Evolutionary conservation across 2,113 vertebrate species (phyloP), one percentile per base, ranked within the genome.

Genomic region (Ictalurus furcatus): DNA sequence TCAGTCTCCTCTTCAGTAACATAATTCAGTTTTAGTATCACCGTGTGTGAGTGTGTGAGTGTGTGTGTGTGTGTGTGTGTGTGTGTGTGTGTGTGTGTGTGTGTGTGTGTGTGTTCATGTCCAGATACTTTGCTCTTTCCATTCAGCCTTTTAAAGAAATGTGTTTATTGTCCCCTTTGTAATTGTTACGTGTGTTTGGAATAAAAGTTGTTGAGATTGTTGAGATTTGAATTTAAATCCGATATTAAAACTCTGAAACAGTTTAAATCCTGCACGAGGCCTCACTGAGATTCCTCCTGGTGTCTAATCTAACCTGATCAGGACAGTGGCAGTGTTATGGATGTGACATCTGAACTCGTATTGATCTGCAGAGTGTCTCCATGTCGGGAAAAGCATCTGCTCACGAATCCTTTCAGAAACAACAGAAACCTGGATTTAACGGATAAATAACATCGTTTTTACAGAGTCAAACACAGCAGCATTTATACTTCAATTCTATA

Each of bases 21-120:
- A 21, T 58, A 58, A 82, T 82, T 82, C 80, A 82, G 17, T 82
- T 82, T 82, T 11, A 82, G 54, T 30, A 23, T 58, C n/a, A 58
- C 1, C 8, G 3, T 59, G 17, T 56, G 78, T 81, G 78, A 56
- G 48, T 80, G 78, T 80, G 78, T 80, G 25, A 56, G 48, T 81
- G 78, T 30, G 52, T 56, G 78, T 80, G 78, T 56, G 48, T 79
- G 67, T 30, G 65, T 67, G 65, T 67, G 28, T 65, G 63, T 65
- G 25, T 78, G 34, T 76, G 74, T 28, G 40, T 48, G 74, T 40
- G 34, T 76, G 74, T 48, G 40, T 48, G 74, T 40, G 40, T 44
- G 40, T 44, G 40, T 44, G 40, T 78, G 34, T 74, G 74, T 48
- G 37, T 48, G 74, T 37, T 19, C 12, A 14, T 52, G 40, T 79